phyloP scores from a whole-genome alignment of 1,140 invertebrate genomes.

The Agrilus planipennis region DNA sequence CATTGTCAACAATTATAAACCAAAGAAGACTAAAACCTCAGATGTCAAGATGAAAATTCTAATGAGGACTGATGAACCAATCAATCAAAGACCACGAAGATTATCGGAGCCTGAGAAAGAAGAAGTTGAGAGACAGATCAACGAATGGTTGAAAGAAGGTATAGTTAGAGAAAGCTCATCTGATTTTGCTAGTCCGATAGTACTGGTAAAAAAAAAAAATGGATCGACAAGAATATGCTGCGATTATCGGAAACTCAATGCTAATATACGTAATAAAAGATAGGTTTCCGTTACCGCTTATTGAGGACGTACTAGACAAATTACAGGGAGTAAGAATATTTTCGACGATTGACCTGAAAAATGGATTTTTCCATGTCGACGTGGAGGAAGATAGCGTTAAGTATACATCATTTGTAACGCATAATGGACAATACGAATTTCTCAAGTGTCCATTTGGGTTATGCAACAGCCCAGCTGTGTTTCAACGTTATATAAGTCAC shows the following conservation, averaged over 20 bases:
- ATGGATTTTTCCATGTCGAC: conserved; percentile 27
- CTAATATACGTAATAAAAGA: conserved; percentile 26
- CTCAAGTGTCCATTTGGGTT: conserved; percentile 4
- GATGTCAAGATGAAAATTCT: conserved; percentile 5
- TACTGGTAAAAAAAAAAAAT: conserved; percentile 11
- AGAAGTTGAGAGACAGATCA: conserved; percentile 12
- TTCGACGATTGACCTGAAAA: conserved; percentile 23
- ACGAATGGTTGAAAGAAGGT: conserved; percentile 13
- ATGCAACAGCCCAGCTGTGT: conserved; percentile 3
- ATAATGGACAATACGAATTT: conserved; percentile 7
- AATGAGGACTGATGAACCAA: conserved; percentile 4
- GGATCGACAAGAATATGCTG: conserved; percentile 8
- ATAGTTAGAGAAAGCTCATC: conserved; percentile 6
- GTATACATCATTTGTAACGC: conserved; percentile 7
- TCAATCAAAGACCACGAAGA: conserved; percentile 6
- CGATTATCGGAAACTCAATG: conserved; percentile 13
- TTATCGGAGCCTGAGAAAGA: conserved; percentile 10
- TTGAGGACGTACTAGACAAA: conserved; percentile 18
- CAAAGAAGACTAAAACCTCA: conserved; percentile 1
- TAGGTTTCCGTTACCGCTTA: conserved; percentile 22
- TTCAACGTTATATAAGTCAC: conserved; percentile 14
- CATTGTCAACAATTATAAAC: conserved; percentile 1
- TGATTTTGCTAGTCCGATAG: conserved; percentile 11
- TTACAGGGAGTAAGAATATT: conserved; percentile 17
- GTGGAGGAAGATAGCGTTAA: conserved; percentile 1